Evolutionary conservation across 2,113 vertebrate species (phyloP).

Genomic region (Polyodon spathula): DNA sequence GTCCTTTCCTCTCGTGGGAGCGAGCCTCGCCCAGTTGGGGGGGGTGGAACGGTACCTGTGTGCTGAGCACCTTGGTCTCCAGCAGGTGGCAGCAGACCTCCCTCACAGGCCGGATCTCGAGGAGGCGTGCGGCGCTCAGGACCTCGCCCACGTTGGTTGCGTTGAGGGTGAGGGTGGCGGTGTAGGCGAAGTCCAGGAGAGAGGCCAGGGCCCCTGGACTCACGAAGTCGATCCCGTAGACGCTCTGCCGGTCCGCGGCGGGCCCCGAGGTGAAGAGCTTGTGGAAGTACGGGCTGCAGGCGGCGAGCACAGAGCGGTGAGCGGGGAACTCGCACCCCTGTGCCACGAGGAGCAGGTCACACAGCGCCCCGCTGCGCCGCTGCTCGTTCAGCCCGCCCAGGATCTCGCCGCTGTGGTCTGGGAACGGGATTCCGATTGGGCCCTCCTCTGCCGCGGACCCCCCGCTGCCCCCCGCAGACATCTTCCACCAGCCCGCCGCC

Average conservation of each 20-base stretch:
- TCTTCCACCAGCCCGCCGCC: slow-evolving; percentile 75
- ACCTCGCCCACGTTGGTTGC: slow-evolving; percentile 85
- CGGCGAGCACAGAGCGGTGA: slow-evolving; percentile 93
- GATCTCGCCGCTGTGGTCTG: slow-evolving; percentile 93
- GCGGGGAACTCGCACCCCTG: slow-evolving; percentile 90
- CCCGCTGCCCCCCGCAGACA: slow-evolving; percentile 68
- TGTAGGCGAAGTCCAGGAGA: slow-evolving; percentile 95
- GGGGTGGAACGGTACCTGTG: slow-evolving; percentile 49
- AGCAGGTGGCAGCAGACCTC: slow-evolving; percentile 94
- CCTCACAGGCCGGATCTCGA: slow-evolving; percentile 86
- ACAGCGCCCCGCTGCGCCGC: slow-evolving; percentile 81
- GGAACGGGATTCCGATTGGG: slow-evolving; percentile 95
- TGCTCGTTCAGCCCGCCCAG: slow-evolving; percentile 89
- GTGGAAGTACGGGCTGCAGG: slow-evolving; percentile 96
- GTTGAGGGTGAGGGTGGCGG: slow-evolving; percentile 90
- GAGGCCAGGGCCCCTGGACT: slow-evolving; percentile 79
- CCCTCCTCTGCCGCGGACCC: slow-evolving; percentile 78
- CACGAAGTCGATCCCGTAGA: slow-evolving; percentile 94
- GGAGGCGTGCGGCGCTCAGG: slow-evolving; percentile 82
- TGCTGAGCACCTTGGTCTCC: slow-evolving; percentile 89
- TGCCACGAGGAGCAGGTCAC: slow-evolving; percentile 88
- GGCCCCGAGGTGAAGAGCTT: slow-evolving; percentile 95
- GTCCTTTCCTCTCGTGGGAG: too few relatives aligned
- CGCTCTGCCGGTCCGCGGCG: slow-evolving; percentile 84
- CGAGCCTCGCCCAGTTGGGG: not conserved